phyloP scores from a whole-genome alignment of 2,113 vertebrate species.

The Phoenicopterus ruber region DNA sequence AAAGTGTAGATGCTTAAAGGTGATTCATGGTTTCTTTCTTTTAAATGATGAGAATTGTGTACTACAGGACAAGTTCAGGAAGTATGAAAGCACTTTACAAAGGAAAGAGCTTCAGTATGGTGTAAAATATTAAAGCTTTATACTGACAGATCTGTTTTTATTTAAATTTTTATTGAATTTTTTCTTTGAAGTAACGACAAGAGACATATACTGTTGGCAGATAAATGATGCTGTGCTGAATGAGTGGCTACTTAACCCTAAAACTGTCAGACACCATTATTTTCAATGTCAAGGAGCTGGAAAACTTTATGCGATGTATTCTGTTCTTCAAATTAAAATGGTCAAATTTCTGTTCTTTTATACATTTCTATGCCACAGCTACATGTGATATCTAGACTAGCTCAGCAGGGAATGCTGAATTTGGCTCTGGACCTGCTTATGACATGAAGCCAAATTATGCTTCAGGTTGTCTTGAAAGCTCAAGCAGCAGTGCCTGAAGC shows the following conservation, averaged over 20 bases:
- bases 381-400: constrained; percentile 14
- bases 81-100: constrained; percentile 59
- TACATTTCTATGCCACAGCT: constrained; percentile 6
- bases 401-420: constrained; percentile 37
- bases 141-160: constrained; percentile 60
- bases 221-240: constrained; percentile 54
- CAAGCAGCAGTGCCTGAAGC: constrained; percentile 2
- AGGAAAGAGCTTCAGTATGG: constrained; percentile 12
- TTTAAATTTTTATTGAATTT: constrained; percentile 66
- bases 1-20: constrained; percentile 50
- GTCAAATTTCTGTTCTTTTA: constrained; percentile 38
- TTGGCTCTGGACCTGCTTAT: constrained; percentile 29
- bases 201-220: constrained; percentile 42
- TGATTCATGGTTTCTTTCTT: constrained; percentile 41
- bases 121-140: constrained; percentile 66
- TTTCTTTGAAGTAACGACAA: constrained; percentile 67
- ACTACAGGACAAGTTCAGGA: constrained; percentile 20
- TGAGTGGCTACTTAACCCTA: constrained; percentile 66
- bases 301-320: constrained; percentile 38
- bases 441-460: constrained; percentile 5
- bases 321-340: constrained; percentile 49
- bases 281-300: constrained; percentile 54
- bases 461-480: constrained; percentile 30
- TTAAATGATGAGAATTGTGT: constrained; percentile 46
- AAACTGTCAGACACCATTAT: constrained; percentile 56